Base-by-base conservation (phyloP, 2,888 invertebrate species). In the Trilocha varians region DNA sequence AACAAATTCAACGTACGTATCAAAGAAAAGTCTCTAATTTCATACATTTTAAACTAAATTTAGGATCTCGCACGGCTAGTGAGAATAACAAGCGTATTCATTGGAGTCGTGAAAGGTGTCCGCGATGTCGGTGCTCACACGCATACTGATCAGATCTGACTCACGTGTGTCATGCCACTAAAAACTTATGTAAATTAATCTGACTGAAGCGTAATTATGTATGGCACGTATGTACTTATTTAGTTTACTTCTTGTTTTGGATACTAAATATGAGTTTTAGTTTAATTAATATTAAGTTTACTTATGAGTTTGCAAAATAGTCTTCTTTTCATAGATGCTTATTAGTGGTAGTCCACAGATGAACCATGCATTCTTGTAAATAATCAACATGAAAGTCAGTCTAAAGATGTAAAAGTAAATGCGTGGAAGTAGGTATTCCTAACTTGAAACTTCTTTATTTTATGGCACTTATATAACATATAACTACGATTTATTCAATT, bases 161-260 rank as follows among this genome's bases (percentile, higher is more conserved):
- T 82, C 83, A 82, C 79, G 76, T 73, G 71, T 69, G 80, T 79
- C 82, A 82, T 78, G 83, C 78, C 75, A 73, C 75, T 73, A 70
- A 73, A 64, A 68, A 78, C 74, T 84, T 80, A 84, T 83, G 74
- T 78, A 85, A 84, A 84, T 60, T 73, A 80, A 82, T 83, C 43
- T 49, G 47, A 57, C 63, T 66, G 59, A 59, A 55, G 59, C 60
- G 70, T 78, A 69, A 70, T 65, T 77, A 79, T 78, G 73, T 63
- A 60, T 52, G 62, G 65, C 78, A 82, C 79, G 80, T 78, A 66
- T 62, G 59, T 59, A 65, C 57, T n/a, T n/a, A n/a, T 62, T 59
- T 55, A 64, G 72, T 73, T 70, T 63, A 61, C 58, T 60, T 55
- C 60, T 55, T 53, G 48, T 62, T 51, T 58, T 11, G 25, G 25